Percentiles rank a stretch among this genome's conserved stretches.
Evolutionary conservation across 2,797 vertebrate genomes (phyloP).

Genomic region (Synaphobranchus kaupii): DNA sequence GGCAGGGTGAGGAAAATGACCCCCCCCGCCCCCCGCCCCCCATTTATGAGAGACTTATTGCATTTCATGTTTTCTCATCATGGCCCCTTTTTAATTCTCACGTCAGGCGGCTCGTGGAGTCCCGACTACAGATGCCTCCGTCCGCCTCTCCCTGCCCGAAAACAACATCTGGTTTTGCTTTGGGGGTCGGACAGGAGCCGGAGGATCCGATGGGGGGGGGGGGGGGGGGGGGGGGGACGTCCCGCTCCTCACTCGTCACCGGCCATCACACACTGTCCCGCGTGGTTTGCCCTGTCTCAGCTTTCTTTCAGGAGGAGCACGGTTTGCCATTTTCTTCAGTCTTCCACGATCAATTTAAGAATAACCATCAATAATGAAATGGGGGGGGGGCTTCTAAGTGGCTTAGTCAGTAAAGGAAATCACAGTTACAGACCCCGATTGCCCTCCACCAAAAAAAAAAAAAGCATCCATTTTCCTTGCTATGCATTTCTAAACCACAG

Average conservation of each 20-base stretch:
- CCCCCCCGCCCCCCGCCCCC: neutral
- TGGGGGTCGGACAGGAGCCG: neutral
- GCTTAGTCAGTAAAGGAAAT: no score
- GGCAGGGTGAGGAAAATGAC: neutral
- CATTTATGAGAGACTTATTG: constrained; percentile 22
- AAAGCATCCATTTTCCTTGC: neutral
- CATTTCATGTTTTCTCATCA: constrained; percentile 25
- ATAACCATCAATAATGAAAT: no score
- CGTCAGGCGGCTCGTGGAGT: constrained; percentile 11
- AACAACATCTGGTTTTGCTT: constrained; percentile 28
- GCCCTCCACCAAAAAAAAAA: no score
- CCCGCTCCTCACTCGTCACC: neutral
- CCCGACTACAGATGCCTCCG: constrained; percentile 4
- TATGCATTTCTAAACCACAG: neutral
- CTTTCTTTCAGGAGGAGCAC: neutral
- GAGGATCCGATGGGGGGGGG: constrained; percentile 17
- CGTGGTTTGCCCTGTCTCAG: neutral
- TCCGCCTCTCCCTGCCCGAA: neutral
- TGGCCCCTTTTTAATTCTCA: constrained; percentile 28
- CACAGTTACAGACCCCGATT: no score
- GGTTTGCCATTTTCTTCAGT: neutral
- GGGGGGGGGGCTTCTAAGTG: no score
- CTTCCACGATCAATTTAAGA: neutral
- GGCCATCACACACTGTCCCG: neutral
- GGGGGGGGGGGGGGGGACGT: constrained; percentile 13